Percentiles rank a stretch among this genome's conserved stretches.
These are phyloP conservation scores for Lethocerus indicus DNA, from an alignment of 1,140 invertebrate genomes.

Conservation along the genomic window DNA sequence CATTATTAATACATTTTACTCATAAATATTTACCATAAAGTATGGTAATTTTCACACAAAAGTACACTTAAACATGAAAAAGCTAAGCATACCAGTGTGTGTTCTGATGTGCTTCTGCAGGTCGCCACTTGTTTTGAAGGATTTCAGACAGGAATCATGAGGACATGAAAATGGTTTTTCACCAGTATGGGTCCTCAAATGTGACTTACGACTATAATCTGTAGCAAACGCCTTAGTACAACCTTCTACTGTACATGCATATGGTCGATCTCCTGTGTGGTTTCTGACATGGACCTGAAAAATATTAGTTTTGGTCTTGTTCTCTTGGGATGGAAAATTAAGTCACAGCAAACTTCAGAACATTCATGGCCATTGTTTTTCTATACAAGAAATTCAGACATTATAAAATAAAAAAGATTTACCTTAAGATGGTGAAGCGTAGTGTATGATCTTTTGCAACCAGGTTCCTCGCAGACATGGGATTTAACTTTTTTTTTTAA, in stretches of 20 bases:
- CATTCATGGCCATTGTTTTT: not conserved
- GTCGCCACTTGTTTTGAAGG: conserved; percentile 50
- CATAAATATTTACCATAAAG: no score
- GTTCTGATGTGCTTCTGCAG: conserved; percentile 49
- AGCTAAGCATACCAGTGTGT: conserved; percentile 42
- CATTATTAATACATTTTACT: no score
- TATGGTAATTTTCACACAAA: no score
- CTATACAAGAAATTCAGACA: not conserved
- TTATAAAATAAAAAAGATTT: conserved; percentile 5
- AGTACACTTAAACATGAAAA: no score
- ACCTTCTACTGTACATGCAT: conserved; percentile 33
- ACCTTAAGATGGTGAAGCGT: conserved; percentile 38
- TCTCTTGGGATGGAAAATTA: no score
- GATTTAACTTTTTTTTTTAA: conserved; percentile 6
- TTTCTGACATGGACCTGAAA: conserved; percentile 43
- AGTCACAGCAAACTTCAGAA: not conserved
- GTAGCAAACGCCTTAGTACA: conserved; percentile 50
- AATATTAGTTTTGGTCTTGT: no score
- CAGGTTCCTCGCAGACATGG: conserved; percentile 15
- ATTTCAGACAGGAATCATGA: conserved; percentile 36
- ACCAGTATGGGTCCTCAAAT: conserved; percentile 47
- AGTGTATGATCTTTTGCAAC: conserved; percentile 33
- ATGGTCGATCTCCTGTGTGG: conserved; percentile 44
- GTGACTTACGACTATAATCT: conserved; percentile 47
- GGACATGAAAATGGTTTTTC: conserved; percentile 49